Conservation (phyloP, 2,797 vertebrate genomes). For the Lacerta bilineata region DNA sequence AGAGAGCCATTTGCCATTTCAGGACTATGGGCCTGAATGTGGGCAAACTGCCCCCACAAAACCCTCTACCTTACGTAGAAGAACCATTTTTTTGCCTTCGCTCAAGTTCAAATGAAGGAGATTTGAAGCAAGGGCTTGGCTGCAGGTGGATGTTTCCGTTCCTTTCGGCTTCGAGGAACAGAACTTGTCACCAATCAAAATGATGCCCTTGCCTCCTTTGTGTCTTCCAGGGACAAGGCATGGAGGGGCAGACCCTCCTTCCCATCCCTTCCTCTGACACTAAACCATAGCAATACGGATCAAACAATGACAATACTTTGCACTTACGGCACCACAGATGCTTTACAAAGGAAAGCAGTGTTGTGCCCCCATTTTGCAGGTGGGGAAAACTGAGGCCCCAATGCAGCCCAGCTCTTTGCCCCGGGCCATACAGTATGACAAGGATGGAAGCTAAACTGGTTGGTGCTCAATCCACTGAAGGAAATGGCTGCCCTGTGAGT, state of each 20-base stretch:
- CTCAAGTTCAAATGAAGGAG: not conserved
- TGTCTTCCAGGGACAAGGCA: slow-evolving; percentile 30
- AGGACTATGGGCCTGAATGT: not conserved
- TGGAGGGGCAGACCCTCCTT: not conserved
- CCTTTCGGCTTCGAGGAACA: not conserved
- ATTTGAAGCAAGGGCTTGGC: fast-evolving
- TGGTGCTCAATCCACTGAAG: not conserved
- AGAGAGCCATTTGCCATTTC: not conserved
- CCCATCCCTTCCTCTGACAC: fast-evolving
- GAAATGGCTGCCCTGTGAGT: not conserved
- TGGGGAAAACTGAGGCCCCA: not conserved
- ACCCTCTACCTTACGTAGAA: fast-evolving
- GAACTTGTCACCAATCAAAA: not conserved
- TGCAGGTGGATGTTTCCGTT: fast-evolving
- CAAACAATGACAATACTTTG: not conserved
- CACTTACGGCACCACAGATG: slow-evolving; percentile 30
- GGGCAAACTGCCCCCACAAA: not conserved
- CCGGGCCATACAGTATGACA: not conserved
- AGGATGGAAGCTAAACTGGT: not conserved
- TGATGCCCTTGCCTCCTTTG: not conserved
- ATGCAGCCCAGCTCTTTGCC: not conserved
- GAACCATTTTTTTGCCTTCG: fast-evolving
- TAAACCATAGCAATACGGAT: not conserved
- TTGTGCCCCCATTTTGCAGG: not conserved
- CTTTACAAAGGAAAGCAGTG: not conserved